Base-by-base conservation (phyloP, 1,140 invertebrate genomes). In the Heliconius melpomene region DNA sequence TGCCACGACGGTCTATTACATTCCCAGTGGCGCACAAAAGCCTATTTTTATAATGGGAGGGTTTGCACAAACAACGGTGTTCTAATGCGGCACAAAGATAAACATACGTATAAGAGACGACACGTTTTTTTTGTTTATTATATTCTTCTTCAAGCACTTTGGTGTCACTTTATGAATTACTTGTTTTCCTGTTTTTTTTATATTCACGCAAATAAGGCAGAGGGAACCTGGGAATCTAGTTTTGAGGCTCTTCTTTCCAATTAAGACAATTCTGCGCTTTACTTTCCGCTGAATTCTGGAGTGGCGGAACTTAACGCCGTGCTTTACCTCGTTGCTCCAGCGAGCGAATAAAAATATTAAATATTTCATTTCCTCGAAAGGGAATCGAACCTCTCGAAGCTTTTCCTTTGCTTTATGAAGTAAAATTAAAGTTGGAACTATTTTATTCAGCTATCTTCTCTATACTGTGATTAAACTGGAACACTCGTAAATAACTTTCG, bases 1-100 rank as follows among this genome's bases (percentile, higher is more conserved):
- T 46, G 40, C 75, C 73, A 77, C 71, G 71, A 80, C 74, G 75
- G 74, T 57, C 79, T 80, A 72, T 72, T 72, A 78, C 70, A 78
- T 72, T 72, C 50, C 70, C 71, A 72, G 75, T 72, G 79, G 75
- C 75, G 79, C 74, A 80, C 79, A 80, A 80, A 80, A 80, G 79
- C 79, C 79, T 80, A 80, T 75, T 80, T 80, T 80, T 80, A 80
- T 80, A 80, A 80, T 80, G 72, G 71, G 79, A 77, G 79, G 79
- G 75, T 57, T 77, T 80, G 38, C 75, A 74, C 79, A 80, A 80
- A 77, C 79, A 80, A 72, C 75, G 75, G 75, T 76, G 75, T 72
- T 80, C 79, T 80, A 77, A 80, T 80, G 79, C 74, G 74, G 75
- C 79, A 77, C 54, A 80, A 40, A 60, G 70, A 76, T 73, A 77